Evolutionary conservation across 2,888 invertebrate genomes (phyloP).

Genomic region (Sphinx pinastri): DNA sequence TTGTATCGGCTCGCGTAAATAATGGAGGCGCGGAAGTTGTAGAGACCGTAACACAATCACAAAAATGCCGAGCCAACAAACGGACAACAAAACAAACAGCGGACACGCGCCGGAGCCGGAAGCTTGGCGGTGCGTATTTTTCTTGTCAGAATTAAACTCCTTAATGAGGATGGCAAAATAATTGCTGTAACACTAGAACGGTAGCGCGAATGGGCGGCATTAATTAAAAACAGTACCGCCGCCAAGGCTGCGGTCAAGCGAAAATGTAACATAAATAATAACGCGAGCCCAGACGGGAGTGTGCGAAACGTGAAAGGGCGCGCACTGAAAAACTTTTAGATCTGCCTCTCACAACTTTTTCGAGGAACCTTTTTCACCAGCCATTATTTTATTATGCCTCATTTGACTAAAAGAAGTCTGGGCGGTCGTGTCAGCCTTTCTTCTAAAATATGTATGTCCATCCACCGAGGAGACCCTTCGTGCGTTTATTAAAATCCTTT

Average conservation of each 20-base stretch:
- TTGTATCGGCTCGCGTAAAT: constrained; percentile 55
- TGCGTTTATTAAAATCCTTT: not conserved
- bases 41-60: constrained; percentile 60
- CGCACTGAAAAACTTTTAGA: constrained; percentile 71
- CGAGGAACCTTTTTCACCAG: constrained; percentile 72
- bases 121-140: constrained; percentile 67
- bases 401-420: constrained; percentile 80
- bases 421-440: constrained; percentile 66
- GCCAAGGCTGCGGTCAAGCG: constrained; percentile 69
- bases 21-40: constrained; percentile 55
- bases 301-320: constrained; percentile 72
- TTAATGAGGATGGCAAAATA: constrained; percentile 79
- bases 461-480: constrained; percentile 35
- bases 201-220: constrained; percentile 71
- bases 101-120: constrained; percentile 46
- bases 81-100: constrained; percentile 45
- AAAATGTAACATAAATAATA: constrained; percentile 78
- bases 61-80: constrained; percentile 50
- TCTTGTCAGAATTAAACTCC: constrained; percentile 71
- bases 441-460: constrained; percentile 77
- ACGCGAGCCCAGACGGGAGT: constrained; percentile 64
- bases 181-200: constrained; percentile 80
- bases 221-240: constrained; percentile 77
- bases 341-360: constrained; percentile 78
- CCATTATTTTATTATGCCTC: constrained; percentile 80